Evolutionary conservation across 1,140 invertebrate species (phyloP).

Genomic region (Mercenaria mercenaria): DNA sequence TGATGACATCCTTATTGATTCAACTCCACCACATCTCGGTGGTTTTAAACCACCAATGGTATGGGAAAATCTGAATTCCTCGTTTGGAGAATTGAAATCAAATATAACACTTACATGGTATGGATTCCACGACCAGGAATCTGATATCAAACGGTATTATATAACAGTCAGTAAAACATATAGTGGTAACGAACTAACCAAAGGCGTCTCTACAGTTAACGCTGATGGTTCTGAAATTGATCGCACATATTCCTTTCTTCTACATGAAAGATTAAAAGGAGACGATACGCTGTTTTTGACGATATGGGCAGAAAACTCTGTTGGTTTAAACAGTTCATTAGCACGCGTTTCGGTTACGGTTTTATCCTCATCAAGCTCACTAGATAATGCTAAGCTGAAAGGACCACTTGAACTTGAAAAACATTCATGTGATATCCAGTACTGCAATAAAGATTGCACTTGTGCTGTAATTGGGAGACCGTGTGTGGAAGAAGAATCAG

Average conservation of each 20-base stretch:
- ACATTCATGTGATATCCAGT: conserved; percentile 47
- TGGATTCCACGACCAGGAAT: conserved; percentile 72
- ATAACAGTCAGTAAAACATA: conserved; percentile 63
- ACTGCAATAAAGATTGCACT: conserved; percentile 45
- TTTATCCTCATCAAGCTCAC: neutral
- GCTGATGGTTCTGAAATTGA: neutral
- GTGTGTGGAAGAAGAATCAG: neutral
- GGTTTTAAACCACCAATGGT: conserved; percentile 59
- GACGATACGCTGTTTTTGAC: conserved; percentile 40
- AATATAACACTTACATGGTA: conserved; percentile 63
- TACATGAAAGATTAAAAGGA: neutral
- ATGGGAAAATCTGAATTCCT: conserved; percentile 41
- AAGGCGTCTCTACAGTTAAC: neutral
- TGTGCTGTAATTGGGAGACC: conserved; percentile 28
- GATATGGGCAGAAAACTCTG: conserved; percentile 39
- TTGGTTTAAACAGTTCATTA: conserved; percentile 19
- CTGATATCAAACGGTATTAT: conserved; percentile 61
- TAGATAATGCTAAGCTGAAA: neutral
- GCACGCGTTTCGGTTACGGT: conserved; percentile 7
- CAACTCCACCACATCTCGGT: conserved; percentile 71
- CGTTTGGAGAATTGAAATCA: neutral
- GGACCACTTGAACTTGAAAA: conserved; percentile 29
- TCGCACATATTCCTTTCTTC: neutral
- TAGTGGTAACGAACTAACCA: conserved; percentile 68
- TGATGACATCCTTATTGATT: conserved; percentile 65